Evolutionary conservation across 2,797 vertebrate species (phyloP).

Genomic region (Siniperca obscura): DNA sequence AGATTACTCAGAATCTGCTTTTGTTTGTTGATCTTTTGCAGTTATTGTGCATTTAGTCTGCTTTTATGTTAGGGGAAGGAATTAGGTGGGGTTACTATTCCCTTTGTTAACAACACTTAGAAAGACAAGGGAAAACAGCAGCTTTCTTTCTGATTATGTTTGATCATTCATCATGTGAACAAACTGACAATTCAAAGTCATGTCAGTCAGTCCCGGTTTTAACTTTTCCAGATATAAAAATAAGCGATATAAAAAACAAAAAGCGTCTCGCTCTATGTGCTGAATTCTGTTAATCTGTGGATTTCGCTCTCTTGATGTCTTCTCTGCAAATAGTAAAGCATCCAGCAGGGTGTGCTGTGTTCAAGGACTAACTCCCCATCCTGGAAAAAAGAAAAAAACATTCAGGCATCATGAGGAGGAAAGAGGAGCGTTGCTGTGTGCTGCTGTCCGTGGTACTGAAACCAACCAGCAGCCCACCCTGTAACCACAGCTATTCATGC

Average conservation of each 20-base stretch:
- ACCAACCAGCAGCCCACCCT: slow-evolving; percentile 77
- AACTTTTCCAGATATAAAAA: not conserved
- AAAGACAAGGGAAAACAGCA: not conserved
- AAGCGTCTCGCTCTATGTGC: too few relatives aligned
- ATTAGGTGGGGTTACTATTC: not conserved
- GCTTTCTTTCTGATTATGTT: not conserved
- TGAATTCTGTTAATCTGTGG: not conserved
- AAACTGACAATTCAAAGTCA: not conserved
- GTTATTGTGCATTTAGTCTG: not conserved
- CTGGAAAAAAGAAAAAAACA: slow-evolving; percentile 40
- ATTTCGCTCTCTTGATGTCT: not conserved
- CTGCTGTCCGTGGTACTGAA: slow-evolving; percentile 87
- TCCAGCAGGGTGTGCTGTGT: slow-evolving; percentile 71
- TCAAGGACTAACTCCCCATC: slow-evolving; percentile 24
- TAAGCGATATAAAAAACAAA: not conserved
- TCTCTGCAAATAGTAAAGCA: slow-evolving; percentile 18
- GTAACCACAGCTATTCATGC: slow-evolving; percentile 57
- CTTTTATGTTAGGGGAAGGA: not conserved
- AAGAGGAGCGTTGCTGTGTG: slow-evolving; percentile 56
- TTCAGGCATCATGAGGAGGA: slow-evolving; percentile 69
- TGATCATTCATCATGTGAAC: not conserved
- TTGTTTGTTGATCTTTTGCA: not conserved
- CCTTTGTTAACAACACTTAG: not conserved
- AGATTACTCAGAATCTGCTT: slow-evolving; percentile 62
- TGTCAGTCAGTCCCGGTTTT: not conserved